Evolutionary conservation across 2,113 vertebrate species (phyloP), one percentile per base, ranked within the genome.

Genomic region (Morone saxatilis): DNA sequence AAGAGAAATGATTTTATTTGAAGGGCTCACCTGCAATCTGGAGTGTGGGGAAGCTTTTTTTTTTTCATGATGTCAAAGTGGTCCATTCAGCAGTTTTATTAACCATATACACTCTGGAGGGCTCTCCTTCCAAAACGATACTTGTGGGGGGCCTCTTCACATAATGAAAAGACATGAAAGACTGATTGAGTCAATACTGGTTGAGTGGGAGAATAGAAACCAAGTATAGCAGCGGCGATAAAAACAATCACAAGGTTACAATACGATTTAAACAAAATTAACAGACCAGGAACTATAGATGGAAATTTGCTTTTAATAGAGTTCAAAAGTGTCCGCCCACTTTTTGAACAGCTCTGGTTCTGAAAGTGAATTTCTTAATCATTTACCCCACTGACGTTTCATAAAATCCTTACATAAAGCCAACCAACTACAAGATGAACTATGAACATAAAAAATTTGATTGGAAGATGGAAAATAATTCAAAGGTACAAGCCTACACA

Each of bases 41-140:
- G 57, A 50, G 60, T 11, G 73, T 20, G 3, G 19, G 57, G 57
- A 70, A 71, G 40, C 59, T 65, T 76, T 56, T 82, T 80, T 38
- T 68, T 80, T 31, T 38, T 68, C 67, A 70, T 20, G 57, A 56
- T 57, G 66, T 56, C 59, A 48, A 20, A 65, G 66, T 20, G 57
- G 31, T 66, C 65, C 66, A n/a, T 66, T 78, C 51, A 77, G 36
- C 7, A 20, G 53, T 65, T 62, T 71, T 63, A 83, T 62, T 76
- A 63, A 41, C 14, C 5, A 36, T 59, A 68, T 31, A 40, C 20
- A 12, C 41, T 56, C 13, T 53, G 36, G 5, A 61, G 54, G 47
- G 17, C 22, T 75, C 36, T 56, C 38, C 17, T 17, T 70, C 80
- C 62, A 17, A 50, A 31, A 22, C 12, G n/a, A 68, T 61, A 31